phyloP scores from a whole-genome alignment of 1,140 invertebrate genomes.

The Tribolium madens region DNA sequence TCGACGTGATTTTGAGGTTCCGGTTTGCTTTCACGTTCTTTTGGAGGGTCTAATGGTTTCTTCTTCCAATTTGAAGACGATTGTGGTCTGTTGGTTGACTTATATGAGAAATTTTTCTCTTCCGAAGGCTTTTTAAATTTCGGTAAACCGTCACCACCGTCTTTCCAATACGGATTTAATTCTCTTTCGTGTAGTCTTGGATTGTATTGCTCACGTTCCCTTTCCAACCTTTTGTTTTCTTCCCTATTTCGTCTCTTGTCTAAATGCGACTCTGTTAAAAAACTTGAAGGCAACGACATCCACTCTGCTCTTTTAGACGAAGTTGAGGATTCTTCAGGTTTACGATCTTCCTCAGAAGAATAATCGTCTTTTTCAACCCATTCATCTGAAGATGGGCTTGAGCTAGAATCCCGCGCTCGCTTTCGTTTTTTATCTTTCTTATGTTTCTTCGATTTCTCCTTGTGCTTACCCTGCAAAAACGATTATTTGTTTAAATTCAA shows the following conservation, averaged over 20 bases:
- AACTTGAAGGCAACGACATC: slow-evolving; percentile 66
- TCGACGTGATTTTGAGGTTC: slow-evolving; percentile 28
- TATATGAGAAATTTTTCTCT: slow-evolving; percentile 33
- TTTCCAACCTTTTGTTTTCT: slow-evolving; percentile 54
- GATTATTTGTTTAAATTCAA: background rate
- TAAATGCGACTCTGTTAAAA: slow-evolving; percentile 64
- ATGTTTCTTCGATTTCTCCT: slow-evolving; percentile 56
- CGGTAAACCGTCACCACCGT: slow-evolving; percentile 86
- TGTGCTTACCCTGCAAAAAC: slow-evolving; percentile 57
- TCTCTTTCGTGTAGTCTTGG: slow-evolving; percentile 81
- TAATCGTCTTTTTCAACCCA: slow-evolving; percentile 61
- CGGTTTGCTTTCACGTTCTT: slow-evolving; percentile 5
- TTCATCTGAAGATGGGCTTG: slow-evolving; percentile 53
- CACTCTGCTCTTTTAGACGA: slow-evolving; percentile 68
- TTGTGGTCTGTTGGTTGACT: slow-evolving; percentile 55
- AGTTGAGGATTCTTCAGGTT: slow-evolving; percentile 37
- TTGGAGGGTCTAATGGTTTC: slow-evolving; percentile 30
- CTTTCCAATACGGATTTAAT: slow-evolving; percentile 94
- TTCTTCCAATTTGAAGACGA: slow-evolving; percentile 54
- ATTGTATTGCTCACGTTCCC: slow-evolving; percentile 72
- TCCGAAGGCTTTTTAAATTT: slow-evolving; percentile 68
- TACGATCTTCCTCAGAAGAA: slow-evolving; percentile 19
- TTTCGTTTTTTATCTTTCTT: slow-evolving; percentile 55
- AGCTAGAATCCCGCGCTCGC: slow-evolving; percentile 39
- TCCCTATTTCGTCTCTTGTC: slow-evolving; percentile 61